phyloP scores from a whole-genome alignment of 2,113 vertebrate species.

The Rhinopithecus roxellana region DNA sequence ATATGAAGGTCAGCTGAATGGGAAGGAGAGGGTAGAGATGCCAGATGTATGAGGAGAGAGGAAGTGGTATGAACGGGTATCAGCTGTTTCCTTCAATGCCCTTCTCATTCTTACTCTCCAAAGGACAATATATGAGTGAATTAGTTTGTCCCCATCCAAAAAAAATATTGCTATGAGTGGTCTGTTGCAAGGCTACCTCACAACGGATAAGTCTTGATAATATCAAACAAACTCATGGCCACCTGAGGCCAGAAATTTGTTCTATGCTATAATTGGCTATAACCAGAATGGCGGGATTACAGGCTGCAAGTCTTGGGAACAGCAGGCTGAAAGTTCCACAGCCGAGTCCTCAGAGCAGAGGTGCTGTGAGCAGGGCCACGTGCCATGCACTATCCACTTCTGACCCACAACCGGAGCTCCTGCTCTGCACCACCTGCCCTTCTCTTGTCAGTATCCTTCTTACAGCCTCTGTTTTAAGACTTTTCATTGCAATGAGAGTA shows the following conservation, averaged over 20 bases:
- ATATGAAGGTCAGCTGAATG: background rate
- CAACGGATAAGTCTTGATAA: background rate
- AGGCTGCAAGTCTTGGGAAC: background rate
- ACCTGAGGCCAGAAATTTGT: background rate
- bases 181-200: background rate
- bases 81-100: background rate
- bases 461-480: background rate
- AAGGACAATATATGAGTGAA: background rate
- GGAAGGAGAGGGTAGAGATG: background rate
- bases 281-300: no score
- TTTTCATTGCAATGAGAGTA: background rate
- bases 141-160: background rate
- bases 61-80: background rate
- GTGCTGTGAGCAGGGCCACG: background rate
- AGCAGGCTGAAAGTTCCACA: background rate
- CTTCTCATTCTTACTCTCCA: background rate
- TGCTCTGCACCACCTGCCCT: background rate
- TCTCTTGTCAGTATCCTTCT: background rate
- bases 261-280: background rate
- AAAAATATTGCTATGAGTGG: fast-evolving
- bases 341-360: background rate
- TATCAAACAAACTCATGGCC: background rate
- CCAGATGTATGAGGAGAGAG: background rate
- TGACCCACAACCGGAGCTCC: background rate
- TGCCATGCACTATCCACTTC: background rate